Conservation (phyloP, 2,888 invertebrate genomes). For the Orchesella flavescens region DNA sequence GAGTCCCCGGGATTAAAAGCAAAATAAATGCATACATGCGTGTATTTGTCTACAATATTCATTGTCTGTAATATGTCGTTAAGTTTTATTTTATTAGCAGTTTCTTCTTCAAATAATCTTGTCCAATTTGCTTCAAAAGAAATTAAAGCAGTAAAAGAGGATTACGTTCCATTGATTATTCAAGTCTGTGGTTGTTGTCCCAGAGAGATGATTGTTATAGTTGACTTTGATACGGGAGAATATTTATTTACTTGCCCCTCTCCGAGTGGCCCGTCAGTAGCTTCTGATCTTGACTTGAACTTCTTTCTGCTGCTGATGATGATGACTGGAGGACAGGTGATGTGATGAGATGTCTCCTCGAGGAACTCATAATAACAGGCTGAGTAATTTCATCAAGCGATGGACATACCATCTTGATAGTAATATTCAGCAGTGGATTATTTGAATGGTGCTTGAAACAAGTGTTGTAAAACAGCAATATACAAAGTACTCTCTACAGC, state of each 20-base stretch:
- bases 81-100: constrained; percentile 60
- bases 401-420: background rate
- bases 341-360: constrained; percentile 65
- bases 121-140: constrained; percentile 60
- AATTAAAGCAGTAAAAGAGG: constrained; percentile 37
- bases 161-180: constrained; percentile 40
- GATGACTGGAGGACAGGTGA: constrained; percentile 58
- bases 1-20: too few species aligned
- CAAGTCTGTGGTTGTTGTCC: background rate
- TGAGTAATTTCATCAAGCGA: constrained; percentile 15
- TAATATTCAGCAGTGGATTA: background rate
- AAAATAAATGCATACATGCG: too few species aligned
- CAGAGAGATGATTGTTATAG: too few species aligned
- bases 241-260: constrained; percentile 57
- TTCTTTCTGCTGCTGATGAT: constrained; percentile 3
- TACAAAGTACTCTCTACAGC: constrained; percentile 1
- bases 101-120: constrained; percentile 50
- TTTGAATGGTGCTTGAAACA: background rate
- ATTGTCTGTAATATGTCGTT: constrained; percentile 26
- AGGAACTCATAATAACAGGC: constrained; percentile 53
- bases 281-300: constrained; percentile 36
- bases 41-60: too few species aligned
- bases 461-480: too few species aligned
- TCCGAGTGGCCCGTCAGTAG: constrained; percentile 17
- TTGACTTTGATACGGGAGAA: background rate